phyloP scores from a whole-genome alignment of 92 coral and sea anemone species.

The Bergia sp. region DNA sequence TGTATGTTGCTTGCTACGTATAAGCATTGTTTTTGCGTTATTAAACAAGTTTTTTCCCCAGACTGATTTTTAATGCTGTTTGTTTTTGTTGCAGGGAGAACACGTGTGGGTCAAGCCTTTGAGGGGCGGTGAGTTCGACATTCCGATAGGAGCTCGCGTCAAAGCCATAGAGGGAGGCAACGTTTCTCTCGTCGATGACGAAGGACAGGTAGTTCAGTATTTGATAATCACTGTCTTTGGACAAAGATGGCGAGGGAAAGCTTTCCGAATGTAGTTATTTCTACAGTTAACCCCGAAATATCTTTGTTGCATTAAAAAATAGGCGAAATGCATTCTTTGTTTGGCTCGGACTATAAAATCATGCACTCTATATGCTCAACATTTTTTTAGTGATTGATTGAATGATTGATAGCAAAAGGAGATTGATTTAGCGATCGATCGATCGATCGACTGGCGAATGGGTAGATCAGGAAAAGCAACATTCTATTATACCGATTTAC shows the following conservation, averaged over 20 bases:
- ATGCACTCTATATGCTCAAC: no score
- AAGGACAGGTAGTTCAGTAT: slow-evolving; percentile 66
- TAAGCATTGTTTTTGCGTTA: neutral
- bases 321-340: no score
- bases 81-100: slow-evolving; percentile 70
- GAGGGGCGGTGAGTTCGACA: slow-evolving; percentile 62
- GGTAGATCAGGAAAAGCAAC: neutral
- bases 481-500: no score
- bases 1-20: neutral
- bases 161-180: slow-evolving; percentile 76
- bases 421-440: no score
- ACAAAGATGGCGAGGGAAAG: no score
- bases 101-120: slow-evolving; percentile 83
- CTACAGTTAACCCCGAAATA: no score
- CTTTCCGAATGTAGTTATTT: no score
- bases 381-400: neutral
- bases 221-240: no score
- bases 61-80: neutral
- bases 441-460: neutral
- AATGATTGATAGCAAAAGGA: no score
- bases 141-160: slow-evolving; percentile 90
- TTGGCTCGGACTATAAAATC: no score
- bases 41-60: neutral
- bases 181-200: slow-evolving; percentile 80
- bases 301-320: neutral